These are phyloP conservation scores for Leptopilina drosophilae DNA, from an alignment of 2,888 invertebrate species.

Conservation along the genomic window DNA sequence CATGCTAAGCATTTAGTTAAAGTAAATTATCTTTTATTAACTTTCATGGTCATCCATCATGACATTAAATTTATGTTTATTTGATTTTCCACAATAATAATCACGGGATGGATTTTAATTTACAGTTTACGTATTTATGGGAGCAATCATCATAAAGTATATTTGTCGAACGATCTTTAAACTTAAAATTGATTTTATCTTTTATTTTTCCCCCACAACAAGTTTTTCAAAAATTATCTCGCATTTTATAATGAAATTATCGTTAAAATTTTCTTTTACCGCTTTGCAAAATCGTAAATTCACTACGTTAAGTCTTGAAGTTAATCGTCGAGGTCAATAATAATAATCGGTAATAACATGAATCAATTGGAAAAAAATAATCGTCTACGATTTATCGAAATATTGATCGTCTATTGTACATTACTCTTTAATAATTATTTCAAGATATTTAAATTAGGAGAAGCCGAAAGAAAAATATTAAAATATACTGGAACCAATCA, in stretches of 20 bases:
- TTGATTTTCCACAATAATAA: conserved; percentile 22
- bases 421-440: neutral
- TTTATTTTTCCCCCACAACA: neutral
- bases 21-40: conserved; percentile 32
- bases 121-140: conserved; percentile 4
- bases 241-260: neutral
- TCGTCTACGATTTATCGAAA: conserved; percentile 33
- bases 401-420: conserved; percentile 33
- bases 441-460: no score
- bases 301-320: conserved; percentile 25
- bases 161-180: neutral
- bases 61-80: conserved; percentile 36
- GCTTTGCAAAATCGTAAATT: conserved; percentile 4
- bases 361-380: conserved; percentile 52
- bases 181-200: no score
- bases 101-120: no score
- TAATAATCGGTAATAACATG: conserved; percentile 61
- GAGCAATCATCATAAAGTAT: conserved; percentile 8
- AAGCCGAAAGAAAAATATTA: no score
- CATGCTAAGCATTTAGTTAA: conserved; percentile 29
- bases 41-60: conserved; percentile 36
- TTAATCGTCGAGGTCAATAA: conserved; percentile 61
- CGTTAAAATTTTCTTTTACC: neutral
- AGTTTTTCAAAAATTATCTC: neutral
- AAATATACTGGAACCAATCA: no score